Conservation (phyloP, 2,888 invertebrate species). For the Caradrina clavipalpis region DNA sequence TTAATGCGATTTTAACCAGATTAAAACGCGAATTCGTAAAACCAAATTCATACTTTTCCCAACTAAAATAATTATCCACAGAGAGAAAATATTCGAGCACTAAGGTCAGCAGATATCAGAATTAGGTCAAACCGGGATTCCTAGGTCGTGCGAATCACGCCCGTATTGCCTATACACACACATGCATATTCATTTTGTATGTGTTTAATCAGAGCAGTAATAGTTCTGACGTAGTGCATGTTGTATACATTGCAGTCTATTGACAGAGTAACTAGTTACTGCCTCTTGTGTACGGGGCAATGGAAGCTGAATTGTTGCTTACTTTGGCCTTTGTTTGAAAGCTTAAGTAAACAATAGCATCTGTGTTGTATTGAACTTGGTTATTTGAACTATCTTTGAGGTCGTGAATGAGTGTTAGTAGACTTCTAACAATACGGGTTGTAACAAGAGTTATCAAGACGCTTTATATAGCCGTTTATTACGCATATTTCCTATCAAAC, state of each 20-base stretch:
- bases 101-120: conserved; percentile 36
- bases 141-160: conserved; percentile 47
- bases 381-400: neutral
- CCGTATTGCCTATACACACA: conserved; percentile 16
- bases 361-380: conserved; percentile 3
- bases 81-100: conserved; percentile 19
- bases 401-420: neutral
- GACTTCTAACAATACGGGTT: neutral
- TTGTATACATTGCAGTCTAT: conserved; percentile 29
- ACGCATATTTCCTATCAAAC: too few species aligned
- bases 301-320: conserved; percentile 29
- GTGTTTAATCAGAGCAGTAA: conserved; percentile 42
- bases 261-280: conserved; percentile 34
- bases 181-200: conserved; percentile 27
- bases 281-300: conserved; percentile 5
- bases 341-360: conserved; percentile 8
- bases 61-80: conserved; percentile 1
- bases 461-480: too few species aligned
- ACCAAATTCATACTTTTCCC: too few species aligned
- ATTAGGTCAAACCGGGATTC: conserved; percentile 54
- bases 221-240: conserved; percentile 19
- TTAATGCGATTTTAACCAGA: too few species aligned
- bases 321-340: conserved; percentile 21
- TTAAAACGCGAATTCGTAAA: too few species aligned
- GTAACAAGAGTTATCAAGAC: too few species aligned